These are phyloP conservation scores for Dunckerocampus dactyliophorus DNA, from an alignment of 2,113 vertebrate genomes.

Conservation along the genomic window DNA sequence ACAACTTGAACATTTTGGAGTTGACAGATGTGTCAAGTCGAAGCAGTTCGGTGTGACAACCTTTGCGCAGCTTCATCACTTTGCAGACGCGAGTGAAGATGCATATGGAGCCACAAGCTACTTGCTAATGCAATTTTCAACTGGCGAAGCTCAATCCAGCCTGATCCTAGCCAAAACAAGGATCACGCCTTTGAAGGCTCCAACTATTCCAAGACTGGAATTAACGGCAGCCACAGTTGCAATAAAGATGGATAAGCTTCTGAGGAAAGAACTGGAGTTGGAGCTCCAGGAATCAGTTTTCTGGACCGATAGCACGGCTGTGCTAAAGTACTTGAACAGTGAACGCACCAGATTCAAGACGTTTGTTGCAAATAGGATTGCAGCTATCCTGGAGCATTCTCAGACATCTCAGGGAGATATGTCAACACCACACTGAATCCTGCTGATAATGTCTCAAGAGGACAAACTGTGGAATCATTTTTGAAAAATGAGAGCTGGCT, in stretches of 20 bases:
- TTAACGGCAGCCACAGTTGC: slow-evolving; percentile 26
- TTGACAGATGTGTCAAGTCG: slow-evolving; percentile 23
- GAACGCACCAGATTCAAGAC: no score
- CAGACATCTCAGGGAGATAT: no score
- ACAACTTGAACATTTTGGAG: slow-evolving; percentile 14
- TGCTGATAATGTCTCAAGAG: no score
- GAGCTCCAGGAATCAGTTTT: no score
- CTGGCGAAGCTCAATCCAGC: neutral
- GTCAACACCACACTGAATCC: no score
- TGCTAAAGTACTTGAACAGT: no score
- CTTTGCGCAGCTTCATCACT: slow-evolving; percentile 19
- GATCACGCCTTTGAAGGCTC: slow-evolving; percentile 12
- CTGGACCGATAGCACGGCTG: no score
- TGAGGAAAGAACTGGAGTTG: no score
- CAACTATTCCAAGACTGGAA: slow-evolving; percentile 26
- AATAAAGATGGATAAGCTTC: slow-evolving; percentile 31
- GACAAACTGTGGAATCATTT: no score
- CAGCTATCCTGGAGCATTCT: no score
- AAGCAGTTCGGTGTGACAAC: slow-evolving; percentile 8
- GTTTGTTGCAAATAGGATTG: no score
- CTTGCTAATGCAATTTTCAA: neutral
- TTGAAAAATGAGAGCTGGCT: no score
- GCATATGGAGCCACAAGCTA: slow-evolving; percentile 19
- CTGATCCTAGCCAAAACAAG: slow-evolving; percentile 30
- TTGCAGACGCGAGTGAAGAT: slow-evolving; percentile 8